Evolutionary conservation across 2,797 vertebrate species (phyloP).

Genomic region (Stomatorhinus walkeri): DNA sequence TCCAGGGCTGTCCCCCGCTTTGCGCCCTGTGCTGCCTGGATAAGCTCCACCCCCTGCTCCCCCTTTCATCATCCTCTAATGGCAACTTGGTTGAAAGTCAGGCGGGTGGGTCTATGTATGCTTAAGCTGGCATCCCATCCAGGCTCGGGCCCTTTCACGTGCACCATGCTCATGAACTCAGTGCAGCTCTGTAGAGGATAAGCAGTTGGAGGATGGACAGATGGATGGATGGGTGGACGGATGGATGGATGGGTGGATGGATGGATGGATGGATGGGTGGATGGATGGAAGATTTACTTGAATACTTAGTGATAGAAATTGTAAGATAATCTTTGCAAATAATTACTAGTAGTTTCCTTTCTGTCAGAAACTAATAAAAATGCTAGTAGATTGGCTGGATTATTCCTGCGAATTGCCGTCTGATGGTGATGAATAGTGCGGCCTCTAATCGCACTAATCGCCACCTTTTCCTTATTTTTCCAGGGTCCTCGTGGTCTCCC

Average conservation of each 20-base stretch:
- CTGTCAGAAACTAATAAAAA: background rate
- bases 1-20: background rate
- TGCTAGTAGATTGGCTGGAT: background rate
- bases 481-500: constrained; percentile 91
- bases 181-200: background rate
- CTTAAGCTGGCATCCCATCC: background rate
- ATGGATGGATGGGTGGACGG: no score
- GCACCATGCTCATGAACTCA: background rate
- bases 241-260: no score
- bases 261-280: background rate
- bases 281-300: background rate
- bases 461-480: background rate
- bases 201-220: background rate
- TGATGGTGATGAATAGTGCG: background rate
- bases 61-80: background rate
- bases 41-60: background rate
- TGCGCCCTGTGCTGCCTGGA: background rate
- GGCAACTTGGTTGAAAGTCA: background rate
- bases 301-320: background rate
- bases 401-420: background rate
- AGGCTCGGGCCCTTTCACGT: background rate
- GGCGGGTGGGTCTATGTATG: background rate
- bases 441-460: background rate
- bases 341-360: background rate
- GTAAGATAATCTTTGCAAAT: background rate